Evolutionary conservation across 2,113 vertebrate species (phyloP).

Genomic region (Ammodytes dubius): DNA sequence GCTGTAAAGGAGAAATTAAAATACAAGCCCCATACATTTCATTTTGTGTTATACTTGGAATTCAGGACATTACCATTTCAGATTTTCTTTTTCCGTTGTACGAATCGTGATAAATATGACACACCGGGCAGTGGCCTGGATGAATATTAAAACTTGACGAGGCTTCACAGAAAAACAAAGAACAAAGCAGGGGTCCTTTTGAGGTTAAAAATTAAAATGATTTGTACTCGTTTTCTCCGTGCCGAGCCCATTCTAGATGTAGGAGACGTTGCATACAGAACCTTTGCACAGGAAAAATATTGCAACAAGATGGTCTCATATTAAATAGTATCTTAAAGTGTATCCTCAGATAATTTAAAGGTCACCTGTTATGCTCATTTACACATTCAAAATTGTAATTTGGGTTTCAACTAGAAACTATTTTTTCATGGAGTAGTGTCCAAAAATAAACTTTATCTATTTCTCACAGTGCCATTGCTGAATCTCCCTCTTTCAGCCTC

Average conservation of each 20-base stretch:
- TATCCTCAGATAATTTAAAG: too few species aligned
- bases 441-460: too few species aligned
- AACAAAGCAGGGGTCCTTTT: background rate
- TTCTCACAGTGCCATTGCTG: too few species aligned
- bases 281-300: background rate
- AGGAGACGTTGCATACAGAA: background rate
- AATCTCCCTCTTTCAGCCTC: too few species aligned
- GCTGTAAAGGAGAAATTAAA: constrained; percentile 58
- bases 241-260: background rate
- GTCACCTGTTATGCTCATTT: too few species aligned
- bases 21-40: constrained; percentile 59
- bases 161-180: constrained; percentile 37
- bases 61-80: constrained; percentile 73
- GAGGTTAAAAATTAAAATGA: background rate
- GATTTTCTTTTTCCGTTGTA: constrained; percentile 56
- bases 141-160: constrained; percentile 52
- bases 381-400: too few species aligned
- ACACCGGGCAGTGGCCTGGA: constrained; percentile 22
- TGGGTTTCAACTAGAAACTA: too few species aligned
- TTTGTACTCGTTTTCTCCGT: background rate
- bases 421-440: too few species aligned
- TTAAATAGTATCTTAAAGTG: background rate
- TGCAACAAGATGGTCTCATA: background rate
- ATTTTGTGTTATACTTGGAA: constrained; percentile 44
- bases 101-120: constrained; percentile 71